phyloP scores from a whole-genome alignment of 2,888 invertebrate species.

The Alsophila aescularia region DNA sequence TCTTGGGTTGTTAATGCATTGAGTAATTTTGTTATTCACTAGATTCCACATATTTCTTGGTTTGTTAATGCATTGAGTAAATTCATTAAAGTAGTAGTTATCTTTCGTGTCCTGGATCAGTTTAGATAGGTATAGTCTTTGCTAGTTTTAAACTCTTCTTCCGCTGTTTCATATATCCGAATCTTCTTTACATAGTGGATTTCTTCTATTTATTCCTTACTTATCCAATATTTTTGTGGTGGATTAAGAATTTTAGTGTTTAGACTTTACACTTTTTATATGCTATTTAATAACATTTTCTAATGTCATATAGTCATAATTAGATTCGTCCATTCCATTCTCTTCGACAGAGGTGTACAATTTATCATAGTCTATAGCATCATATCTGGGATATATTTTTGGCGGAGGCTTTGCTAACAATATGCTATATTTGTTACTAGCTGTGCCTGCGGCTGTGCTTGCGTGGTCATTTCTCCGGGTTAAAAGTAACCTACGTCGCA shows the following conservation, averaged over 20 bases:
- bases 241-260: too few relatives aligned
- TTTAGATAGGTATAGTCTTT: slow-evolving; percentile 14
- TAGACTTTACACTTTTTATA: too few relatives aligned
- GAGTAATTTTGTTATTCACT: too few relatives aligned
- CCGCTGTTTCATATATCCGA: neutral
- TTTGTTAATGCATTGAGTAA: too few relatives aligned
- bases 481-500: too few relatives aligned
- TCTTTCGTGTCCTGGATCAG: slow-evolving; percentile 20
- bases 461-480: too few relatives aligned
- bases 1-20: too few relatives aligned
- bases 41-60: too few relatives aligned
- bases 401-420: too few relatives aligned
- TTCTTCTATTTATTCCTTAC: neutral
- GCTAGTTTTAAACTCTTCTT: slow-evolving; percentile 12
- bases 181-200: neutral
- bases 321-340: neutral
- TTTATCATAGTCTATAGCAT: neutral
- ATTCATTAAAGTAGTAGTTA: slow-evolving; percentile 19
- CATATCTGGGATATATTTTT: neutral
- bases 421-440: too few relatives aligned
- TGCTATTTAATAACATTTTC: neutral
- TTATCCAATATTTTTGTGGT: too few relatives aligned
- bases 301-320: neutral
- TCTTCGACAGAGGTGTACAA: neutral
- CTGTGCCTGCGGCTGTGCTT: too few relatives aligned